Evolutionary conservation across 2,888 invertebrate species (phyloP).

Genomic region (Lamellibrachia satsuma): DNA sequence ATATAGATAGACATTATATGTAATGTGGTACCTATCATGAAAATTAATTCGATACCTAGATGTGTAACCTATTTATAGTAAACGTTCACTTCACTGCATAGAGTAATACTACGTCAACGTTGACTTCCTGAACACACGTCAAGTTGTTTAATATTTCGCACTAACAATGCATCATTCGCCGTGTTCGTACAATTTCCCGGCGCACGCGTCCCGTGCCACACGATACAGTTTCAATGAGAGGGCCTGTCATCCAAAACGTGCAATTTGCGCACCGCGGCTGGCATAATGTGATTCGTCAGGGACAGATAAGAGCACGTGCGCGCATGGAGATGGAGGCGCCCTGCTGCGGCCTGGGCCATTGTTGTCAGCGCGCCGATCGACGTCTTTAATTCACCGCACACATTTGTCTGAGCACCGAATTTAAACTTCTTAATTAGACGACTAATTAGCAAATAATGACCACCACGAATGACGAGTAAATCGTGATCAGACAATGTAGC

Average conservation of each 20-base stretch:
- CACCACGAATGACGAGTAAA: slow-evolving; percentile 23
- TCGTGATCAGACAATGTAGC: not conserved
- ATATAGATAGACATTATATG: not conserved
- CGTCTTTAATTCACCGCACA: slow-evolving; percentile 17
- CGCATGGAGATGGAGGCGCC: not conserved
- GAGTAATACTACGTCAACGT: not conserved
- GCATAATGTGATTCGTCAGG: not conserved
- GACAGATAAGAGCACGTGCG: not conserved
- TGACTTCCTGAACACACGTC: not conserved
- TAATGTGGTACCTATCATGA: not conserved
- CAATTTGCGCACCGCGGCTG: not conserved
- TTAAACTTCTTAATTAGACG: slow-evolving; percentile 35
- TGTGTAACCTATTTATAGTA: not conserved
- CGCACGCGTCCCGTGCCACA: not conserved
- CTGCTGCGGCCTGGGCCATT: not conserved
- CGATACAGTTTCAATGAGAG: not conserved
- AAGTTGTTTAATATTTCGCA: not conserved
- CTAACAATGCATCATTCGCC: not conserved
- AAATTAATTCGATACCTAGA: not conserved
- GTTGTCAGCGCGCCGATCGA: not conserved
- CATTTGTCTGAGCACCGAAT: slow-evolving; percentile 22
- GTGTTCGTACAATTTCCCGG: not conserved
- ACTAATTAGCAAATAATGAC: slow-evolving; percentile 35
- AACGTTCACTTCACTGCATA: not conserved
- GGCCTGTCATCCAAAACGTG: not conserved